Base-by-base conservation (phyloP, 2,888 invertebrate species). In the Leptogaster cylindrica region DNA sequence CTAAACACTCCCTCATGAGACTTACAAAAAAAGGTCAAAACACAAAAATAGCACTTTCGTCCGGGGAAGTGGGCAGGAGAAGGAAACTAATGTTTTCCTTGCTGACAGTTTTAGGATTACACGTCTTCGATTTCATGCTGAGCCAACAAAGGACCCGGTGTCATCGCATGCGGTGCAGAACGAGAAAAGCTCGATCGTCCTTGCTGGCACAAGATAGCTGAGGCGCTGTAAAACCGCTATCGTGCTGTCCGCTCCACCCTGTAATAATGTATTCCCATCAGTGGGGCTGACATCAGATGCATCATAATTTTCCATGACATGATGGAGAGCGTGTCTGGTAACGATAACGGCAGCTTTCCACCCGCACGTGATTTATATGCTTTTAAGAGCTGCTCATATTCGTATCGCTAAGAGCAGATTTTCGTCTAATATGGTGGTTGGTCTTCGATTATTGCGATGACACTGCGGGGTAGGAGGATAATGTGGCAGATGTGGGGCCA, bases 271-370 rank as follows among this genome's bases (percentile, higher is more conserved):
- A 36, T 58, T 58, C 39, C 52, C 52, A 52, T 52, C 39, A 14
- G 25, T 39, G 58, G 58, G 39, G 58, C 58, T 58, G 58, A 58
- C 58, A 58, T 25, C 58, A 58, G 25, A 58, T 58, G 58, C 58
- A 58, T 58, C 58, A 58, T 58, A 58, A 58, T 58, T 63, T 63
- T 41, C 27, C 18, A 18, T 64, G 48, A 64, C 44, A 64, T 48
- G 64, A 64, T 64, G 46, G 23, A 64, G 58, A 64, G 33, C 46
- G 48, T 64, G 64, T 64, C 33, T 64, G 31, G 2, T 33, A 33
- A 20, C 31, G 64, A 64, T 64, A 64, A 64, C 48, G 48, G 48
- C 23, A 31, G 23, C 46, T 46, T 64, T 33, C 33, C 16, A 33
- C 33, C 33, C 48, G 33, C 33, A 48, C 64, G 48, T 63, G 63